phyloP scores from a whole-genome alignment of 2,113 vertebrate genomes.

The Oryzias melastigma region DNA sequence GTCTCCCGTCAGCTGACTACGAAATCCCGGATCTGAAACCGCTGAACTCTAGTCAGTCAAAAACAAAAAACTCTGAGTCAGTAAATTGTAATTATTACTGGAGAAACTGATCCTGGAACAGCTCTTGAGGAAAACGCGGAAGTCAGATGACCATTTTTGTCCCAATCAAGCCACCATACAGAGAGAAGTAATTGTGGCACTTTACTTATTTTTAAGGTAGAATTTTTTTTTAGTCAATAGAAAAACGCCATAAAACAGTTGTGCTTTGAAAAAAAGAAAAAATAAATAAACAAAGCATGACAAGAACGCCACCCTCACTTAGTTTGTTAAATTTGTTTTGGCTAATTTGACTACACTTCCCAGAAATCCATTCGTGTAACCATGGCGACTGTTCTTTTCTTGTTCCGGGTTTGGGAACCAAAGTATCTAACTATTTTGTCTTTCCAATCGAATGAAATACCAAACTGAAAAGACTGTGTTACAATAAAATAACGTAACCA shows the following conservation, averaged over 20 bases:
- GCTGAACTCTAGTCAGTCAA: slow-evolving; percentile 18
- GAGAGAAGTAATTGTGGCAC: too few relatives aligned
- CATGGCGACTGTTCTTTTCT: slow-evolving; percentile 1
- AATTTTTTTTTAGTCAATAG: neutral
- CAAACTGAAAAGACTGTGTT: rapidly evolving
- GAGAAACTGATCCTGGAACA: slow-evolving; percentile 31
- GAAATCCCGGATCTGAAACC: slow-evolving; percentile 26
- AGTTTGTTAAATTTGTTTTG: neutral
- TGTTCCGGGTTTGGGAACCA: neutral
- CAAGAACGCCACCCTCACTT: neutral
- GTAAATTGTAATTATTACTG: rapidly evolving
- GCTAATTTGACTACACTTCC: slow-evolving; percentile 42
- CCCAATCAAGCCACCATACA: too few relatives aligned
- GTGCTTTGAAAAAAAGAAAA: neutral
- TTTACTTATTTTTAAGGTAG: too few relatives aligned
- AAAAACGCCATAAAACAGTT: neutral
- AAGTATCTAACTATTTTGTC: neutral
- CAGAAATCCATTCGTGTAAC: slow-evolving; percentile 23
- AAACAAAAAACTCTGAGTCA: slow-evolving; percentile 38
- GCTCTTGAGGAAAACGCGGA: neutral
- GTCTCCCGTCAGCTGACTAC: slow-evolving; percentile 63
- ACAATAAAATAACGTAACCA: neutral
- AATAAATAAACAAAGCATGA: neutral
- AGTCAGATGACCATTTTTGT: too few relatives aligned
- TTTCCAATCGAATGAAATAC: rapidly evolving